Evolutionary conservation across 2,113 vertebrate genomes (phyloP).

Genomic region (Copsychus sechellarum): DNA sequence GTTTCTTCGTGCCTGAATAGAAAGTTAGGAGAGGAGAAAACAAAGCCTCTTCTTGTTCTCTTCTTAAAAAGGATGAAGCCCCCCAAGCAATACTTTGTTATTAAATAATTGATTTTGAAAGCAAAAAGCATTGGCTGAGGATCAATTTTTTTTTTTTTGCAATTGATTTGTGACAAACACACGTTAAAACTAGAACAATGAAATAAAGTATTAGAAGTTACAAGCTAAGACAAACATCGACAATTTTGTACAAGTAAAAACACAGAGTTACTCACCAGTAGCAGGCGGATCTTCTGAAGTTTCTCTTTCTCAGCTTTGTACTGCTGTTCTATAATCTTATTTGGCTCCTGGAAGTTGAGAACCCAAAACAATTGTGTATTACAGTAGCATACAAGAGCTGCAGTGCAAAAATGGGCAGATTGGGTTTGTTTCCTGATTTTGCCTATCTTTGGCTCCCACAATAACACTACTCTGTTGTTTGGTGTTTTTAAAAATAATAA

Average conservation of each 20-base stretch:
- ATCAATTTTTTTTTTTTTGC: neutral
- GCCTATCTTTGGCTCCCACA: neutral
- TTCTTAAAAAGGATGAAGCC: constrained; percentile 50
- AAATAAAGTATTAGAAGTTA: neutral
- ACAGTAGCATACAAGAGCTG: neutral
- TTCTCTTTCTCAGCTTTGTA: constrained; percentile 90
- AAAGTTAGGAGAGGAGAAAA: constrained; percentile 59
- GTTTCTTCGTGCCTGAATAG: constrained; percentile 90
- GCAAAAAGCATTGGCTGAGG: neutral
- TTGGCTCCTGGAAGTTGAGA: constrained; percentile 81
- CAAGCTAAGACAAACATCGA: neutral
- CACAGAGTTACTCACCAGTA: constrained; percentile 83
- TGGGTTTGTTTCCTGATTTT: neutral
- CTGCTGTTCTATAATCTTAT: constrained; percentile 84
- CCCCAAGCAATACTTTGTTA: constrained; percentile 10
- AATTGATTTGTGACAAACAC: neutral
- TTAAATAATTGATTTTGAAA: neutral
- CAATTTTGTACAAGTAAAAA: neutral
- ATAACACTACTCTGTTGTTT: neutral
- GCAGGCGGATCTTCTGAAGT: constrained; percentile 91
- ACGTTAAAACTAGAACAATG: neutral
- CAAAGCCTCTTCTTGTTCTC: constrained; percentile 46
- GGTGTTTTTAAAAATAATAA: neutral
- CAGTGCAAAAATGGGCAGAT: neutral
- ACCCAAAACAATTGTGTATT: neutral